phyloP scores from a whole-genome alignment of 2,888 invertebrate species.

The Hirtodrosophila confusa region DNA sequence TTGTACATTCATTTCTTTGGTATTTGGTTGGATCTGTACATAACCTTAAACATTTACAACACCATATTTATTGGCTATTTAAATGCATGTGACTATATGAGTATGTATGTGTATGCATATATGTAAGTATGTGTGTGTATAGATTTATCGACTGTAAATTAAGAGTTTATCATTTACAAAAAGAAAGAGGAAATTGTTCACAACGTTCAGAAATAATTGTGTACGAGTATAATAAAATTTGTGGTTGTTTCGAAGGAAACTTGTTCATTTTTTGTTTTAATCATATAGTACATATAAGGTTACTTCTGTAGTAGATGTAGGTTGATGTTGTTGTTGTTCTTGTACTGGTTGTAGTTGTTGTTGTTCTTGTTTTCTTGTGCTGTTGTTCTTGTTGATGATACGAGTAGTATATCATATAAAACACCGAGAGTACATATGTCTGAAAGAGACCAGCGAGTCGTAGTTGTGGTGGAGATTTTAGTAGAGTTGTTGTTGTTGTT shows the following conservation, averaged over 20 bases:
- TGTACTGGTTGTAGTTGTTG: conserved; percentile 49
- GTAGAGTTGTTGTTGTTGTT: conserved; percentile 49
- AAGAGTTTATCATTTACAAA: conserved; percentile 38
- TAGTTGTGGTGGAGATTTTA: conserved; percentile 46
- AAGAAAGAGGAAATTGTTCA: conserved; percentile 35
- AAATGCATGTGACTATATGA: conserved; percentile 53
- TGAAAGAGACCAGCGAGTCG: conserved; percentile 70
- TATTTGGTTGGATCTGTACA: conserved; percentile 61
- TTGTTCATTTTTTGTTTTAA: conserved; percentile 13
- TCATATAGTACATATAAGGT: conserved; percentile 51
- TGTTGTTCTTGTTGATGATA: conserved; percentile 58
- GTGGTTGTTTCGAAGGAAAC: conserved; percentile 22
- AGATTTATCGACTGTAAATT: conserved; percentile 22
- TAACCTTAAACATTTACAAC: conserved; percentile 67
- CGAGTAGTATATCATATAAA: conserved; percentile 59
- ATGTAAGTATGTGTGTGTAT: neutral
- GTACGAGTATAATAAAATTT: conserved; percentile 34
- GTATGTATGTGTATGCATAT: conserved; percentile 12
- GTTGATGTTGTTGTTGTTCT: conserved; percentile 52
- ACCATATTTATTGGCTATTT: conserved; percentile 52
- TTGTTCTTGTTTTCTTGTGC: conserved; percentile 54
- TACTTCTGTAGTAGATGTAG: conserved; percentile 63
- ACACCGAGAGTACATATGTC: conserved; percentile 76
- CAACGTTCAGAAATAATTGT: conserved; percentile 58
- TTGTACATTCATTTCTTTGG: conserved; percentile 53